phyloP scores from a whole-genome alignment of 1,140 invertebrate species.

The Triops longicaudatus region DNA sequence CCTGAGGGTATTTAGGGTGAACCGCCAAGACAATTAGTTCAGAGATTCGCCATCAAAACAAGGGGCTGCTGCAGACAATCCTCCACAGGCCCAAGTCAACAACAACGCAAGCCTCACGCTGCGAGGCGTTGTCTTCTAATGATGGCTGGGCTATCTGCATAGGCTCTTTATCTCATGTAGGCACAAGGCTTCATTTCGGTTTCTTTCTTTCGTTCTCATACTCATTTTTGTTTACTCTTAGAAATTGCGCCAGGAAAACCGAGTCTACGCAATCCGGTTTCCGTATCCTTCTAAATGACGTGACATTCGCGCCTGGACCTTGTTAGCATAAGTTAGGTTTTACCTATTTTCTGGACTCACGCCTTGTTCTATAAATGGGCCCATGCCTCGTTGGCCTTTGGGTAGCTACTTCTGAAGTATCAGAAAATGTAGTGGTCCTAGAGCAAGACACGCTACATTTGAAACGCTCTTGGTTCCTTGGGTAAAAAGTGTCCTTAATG shows the following conservation, averaged over 20 bases:
- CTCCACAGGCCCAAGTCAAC: not conserved
- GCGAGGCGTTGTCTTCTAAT: not conserved
- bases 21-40: not conserved
- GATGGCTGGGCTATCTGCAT: not conserved
- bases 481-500: not conserved
- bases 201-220: too few relatives aligned
- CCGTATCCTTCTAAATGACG: too few relatives aligned
- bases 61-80: not conserved
- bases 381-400: not conserved
- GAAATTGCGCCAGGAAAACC: too few relatives aligned
- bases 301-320: too few relatives aligned
- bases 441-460: not conserved
- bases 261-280: too few relatives aligned
- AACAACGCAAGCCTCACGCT: not conserved
- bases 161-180: too few relatives aligned
- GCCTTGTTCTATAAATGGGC: too few relatives aligned
- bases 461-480: not conserved
- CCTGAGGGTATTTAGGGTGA: not conserved
- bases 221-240: too few relatives aligned
- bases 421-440: not conserved
- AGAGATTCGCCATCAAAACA: conserved; percentile 5
- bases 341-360: too few relatives aligned
- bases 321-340: too few relatives aligned
- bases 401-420: not conserved
- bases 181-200: too few relatives aligned